Evolutionary conservation across 2,888 invertebrate species (phyloP).

Genomic region (Tetragonula carbonaria): DNA sequence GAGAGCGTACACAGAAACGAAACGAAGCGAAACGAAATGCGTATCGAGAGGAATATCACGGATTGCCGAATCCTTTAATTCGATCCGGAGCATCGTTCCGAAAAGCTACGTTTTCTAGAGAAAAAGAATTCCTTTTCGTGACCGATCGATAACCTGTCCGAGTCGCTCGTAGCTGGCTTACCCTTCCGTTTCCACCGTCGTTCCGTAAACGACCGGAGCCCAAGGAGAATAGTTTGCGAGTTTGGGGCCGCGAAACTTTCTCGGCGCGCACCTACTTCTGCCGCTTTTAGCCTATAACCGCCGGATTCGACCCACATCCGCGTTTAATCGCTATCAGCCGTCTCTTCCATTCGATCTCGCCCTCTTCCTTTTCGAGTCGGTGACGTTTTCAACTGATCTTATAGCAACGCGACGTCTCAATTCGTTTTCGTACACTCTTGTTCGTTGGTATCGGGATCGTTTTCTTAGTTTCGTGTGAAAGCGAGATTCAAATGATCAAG

Average conservation of each 20-base stretch:
- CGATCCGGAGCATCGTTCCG: background rate
- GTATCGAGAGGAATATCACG: background rate
- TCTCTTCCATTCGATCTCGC: background rate
- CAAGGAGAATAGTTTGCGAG: slow-evolving; percentile 50
- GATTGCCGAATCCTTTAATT: background rate
- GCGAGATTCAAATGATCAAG: too few relatives aligned
- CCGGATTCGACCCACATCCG: background rate
- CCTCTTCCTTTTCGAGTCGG: background rate
- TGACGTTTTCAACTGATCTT: background rate
- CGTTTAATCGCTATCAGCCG: background rate
- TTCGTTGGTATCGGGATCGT: background rate
- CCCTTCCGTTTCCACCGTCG: slow-evolving; percentile 30
- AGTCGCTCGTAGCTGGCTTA: slow-evolving; percentile 44
- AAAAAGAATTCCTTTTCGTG: slow-evolving; percentile 61
- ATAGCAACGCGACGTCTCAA: too few relatives aligned
- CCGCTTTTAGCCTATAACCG: background rate
- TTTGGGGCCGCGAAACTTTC: slow-evolving; percentile 48
- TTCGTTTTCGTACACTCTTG: background rate
- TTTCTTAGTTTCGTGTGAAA: too few relatives aligned
- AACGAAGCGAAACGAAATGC: background rate
- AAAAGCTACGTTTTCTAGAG: slow-evolving; percentile 55
- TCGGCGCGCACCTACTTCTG: slow-evolving; percentile 30
- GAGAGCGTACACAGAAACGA: background rate
- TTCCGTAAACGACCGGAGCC: slow-evolving; percentile 13
- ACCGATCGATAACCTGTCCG: slow-evolving; percentile 67